Evolutionary conservation across 2,113 vertebrate species (phyloP).

Genomic region (Laticauda colubrina): DNA sequence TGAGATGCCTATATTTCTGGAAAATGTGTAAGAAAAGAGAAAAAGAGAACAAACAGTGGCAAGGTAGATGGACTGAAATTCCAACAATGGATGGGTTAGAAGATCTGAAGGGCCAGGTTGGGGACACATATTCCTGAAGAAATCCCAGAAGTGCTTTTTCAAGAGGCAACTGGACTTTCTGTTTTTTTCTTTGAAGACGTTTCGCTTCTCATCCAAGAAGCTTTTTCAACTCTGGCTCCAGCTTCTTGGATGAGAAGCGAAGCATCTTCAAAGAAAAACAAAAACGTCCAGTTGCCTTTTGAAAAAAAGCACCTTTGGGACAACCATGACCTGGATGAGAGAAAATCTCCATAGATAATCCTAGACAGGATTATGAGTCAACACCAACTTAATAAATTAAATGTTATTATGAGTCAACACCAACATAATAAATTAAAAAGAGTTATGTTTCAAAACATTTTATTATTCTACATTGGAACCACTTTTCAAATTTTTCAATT

Average conservation of each 20-base stretch:
- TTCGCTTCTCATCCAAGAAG: no score
- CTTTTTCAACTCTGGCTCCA: no score
- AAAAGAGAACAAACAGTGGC: not conserved
- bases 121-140: not conserved
- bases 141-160: no score
- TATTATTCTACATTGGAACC: not conserved
- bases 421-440: not conserved
- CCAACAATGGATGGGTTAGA: not conserved
- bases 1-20: not conserved
- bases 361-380: not conserved
- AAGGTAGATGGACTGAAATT: not conserved
- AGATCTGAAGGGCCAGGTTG: not conserved
- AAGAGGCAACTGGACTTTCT: no score
- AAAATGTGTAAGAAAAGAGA: not conserved
- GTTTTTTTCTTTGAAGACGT: no score
- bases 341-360: not conserved
- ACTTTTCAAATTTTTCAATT: not conserved
- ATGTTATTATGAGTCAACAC: not conserved
- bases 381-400: not conserved
- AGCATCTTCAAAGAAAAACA: no score
- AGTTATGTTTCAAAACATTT: not conserved
- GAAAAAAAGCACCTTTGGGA: no score
- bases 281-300: no score
- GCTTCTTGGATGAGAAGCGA: no score
- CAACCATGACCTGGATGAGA: no score